Conservation (phyloP, 1,140 invertebrate species). For the Gryon sp. region DNA sequence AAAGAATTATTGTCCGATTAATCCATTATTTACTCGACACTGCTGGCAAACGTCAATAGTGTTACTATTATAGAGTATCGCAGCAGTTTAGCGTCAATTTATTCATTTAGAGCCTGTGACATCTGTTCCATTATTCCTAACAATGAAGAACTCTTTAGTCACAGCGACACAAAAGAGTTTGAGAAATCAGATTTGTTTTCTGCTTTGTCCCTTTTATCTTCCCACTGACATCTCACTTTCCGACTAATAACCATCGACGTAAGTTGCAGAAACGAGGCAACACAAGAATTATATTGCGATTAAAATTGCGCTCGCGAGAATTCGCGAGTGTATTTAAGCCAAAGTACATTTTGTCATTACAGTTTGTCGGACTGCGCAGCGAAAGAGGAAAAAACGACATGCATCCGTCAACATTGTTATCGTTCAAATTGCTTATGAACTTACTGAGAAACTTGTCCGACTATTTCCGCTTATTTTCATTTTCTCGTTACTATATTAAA, state of each 20-base stretch:
- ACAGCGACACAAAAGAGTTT: not conserved
- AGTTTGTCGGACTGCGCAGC: conserved; percentile 42
- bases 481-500: conserved; percentile 13
- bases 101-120: conserved; percentile 9
- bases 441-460: conserved; percentile 23
- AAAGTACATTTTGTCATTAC: conserved; percentile 28
- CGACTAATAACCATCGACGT: conserved; percentile 7
- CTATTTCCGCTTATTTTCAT: conserved; percentile 36
- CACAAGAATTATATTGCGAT: too few relatives aligned
- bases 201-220: not conserved
- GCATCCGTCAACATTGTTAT: conserved; percentile 52
- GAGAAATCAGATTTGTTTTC: not conserved
- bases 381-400: conserved; percentile 54
- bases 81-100: not conserved
- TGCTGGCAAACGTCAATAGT: conserved; percentile 32
- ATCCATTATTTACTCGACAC: conserved; percentile 35
- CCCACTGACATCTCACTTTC: not conserved
- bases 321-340: conserved; percentile 34
- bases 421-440: conserved; percentile 28
- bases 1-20: conserved; percentile 33
- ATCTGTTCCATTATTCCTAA: conserved; percentile 6
- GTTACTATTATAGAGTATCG: conserved; percentile 30
- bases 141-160: not conserved
- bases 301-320: conserved; percentile 17
- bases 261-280: not conserved